A percentile compares a stretch with the other conserved stretches of the same genome.
Evolutionary conservation across 2,888 invertebrate genomes (phyloP).

Genomic region (Nymphalis c-album): DNA sequence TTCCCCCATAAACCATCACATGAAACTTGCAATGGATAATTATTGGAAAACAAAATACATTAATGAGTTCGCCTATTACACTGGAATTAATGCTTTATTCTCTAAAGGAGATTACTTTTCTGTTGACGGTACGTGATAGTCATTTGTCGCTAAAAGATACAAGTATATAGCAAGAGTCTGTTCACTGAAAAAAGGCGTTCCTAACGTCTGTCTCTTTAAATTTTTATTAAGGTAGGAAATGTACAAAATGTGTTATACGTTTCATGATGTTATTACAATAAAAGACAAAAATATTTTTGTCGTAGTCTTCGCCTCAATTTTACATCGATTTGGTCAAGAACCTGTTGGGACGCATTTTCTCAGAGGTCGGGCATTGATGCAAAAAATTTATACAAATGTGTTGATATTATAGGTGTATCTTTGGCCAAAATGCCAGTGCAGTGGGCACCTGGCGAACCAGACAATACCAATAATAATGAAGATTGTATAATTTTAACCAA

Average conservation of each 20-base stretch:
- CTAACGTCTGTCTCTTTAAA: neutral
- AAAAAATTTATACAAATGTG: no score
- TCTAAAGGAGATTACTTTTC: slow-evolving; percentile 39
- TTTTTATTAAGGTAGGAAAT: no score
- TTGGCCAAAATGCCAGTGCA: slow-evolving; percentile 32
- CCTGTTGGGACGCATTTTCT: no score
- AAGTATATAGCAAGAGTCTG: neutral
- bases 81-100: slow-evolving; percentile 40
- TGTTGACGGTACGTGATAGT: slow-evolving; percentile 35
- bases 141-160: no score
- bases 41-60: slow-evolving; percentile 8
- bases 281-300: no score
- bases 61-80: slow-evolving; percentile 20
- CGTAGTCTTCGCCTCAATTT: no score
- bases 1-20: slow-evolving; percentile 27
- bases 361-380: no score
- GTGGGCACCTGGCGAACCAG: slow-evolving; percentile 37
- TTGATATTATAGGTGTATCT: slow-evolving; percentile 32
- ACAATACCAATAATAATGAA: slow-evolving; percentile 32
- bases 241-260: no score
- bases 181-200: neutral
- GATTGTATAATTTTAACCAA: slow-evolving; percentile 28
- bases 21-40: slow-evolving; percentile 12
- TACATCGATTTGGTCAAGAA: no score
- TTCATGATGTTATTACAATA: no score